phyloP scores from a whole-genome alignment of 2,113 vertebrate genomes.

The Passer domesticus region DNA sequence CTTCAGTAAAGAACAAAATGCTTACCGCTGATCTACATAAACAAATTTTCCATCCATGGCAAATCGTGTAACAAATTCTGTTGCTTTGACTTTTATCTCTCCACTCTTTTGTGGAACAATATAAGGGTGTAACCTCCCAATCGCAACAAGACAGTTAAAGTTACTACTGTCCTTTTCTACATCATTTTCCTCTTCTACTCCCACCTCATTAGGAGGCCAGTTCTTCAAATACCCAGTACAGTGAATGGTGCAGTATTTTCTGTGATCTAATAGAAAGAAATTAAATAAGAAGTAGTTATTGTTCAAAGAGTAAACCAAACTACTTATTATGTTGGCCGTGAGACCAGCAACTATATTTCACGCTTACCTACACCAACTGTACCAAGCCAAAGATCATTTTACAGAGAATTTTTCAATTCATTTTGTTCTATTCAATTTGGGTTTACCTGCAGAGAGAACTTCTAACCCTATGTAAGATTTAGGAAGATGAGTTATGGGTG shows the following conservation, averaged over 20 bases:
- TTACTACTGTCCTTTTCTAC: constrained; percentile 80
- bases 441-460: neutral
- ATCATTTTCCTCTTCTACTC: constrained; percentile 81
- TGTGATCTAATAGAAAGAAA: constrained; percentile 76
- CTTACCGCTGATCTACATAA: constrained; percentile 90
- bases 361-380: neutral
- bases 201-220: constrained; percentile 84
- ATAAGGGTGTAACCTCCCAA: constrained; percentile 84
- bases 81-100: constrained; percentile 84
- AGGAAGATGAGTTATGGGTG: neutral
- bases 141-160: constrained; percentile 88
- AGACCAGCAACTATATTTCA: neutral
- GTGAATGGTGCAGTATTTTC: constrained; percentile 89
- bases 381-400: neutral
- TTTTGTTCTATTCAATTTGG: neutral
- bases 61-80: constrained; percentile 87
- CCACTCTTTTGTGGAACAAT: constrained; percentile 78
- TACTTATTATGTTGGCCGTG: neutral
- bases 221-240: constrained; percentile 90
- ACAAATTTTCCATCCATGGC: constrained; percentile 93
- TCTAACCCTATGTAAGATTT: neutral
- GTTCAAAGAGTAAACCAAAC: neutral
- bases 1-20: neutral
- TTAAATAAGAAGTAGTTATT: constrained; percentile 16
- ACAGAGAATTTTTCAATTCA: neutral